Evolutionary conservation across 2,797 vertebrate species (phyloP), one percentile per base, ranked within the genome.

Genomic region (Ctenosaura bakeri): DNA sequence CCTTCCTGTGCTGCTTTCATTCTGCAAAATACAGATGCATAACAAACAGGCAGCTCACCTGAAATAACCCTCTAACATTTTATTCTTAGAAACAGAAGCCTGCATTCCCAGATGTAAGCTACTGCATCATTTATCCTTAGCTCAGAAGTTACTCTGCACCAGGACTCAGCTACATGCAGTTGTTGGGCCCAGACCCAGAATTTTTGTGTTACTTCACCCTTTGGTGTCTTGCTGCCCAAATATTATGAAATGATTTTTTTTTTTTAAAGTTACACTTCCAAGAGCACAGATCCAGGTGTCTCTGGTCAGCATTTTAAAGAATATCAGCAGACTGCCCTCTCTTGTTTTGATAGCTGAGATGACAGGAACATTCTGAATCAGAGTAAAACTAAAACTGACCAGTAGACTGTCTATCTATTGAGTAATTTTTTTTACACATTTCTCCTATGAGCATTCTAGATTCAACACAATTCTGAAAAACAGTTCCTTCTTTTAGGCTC

Each of bases 61-160:
- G 54, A 93, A 93, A 84, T 87, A 92, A 88, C 87, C 32, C 4
- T 87, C 12, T 24, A 0, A 76, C 54, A 18, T 80, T 84, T 80
- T 90, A 73, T 90, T 89, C 81, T 90, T 92, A 87, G 91, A 92
- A 92, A 69, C 46, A 50, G 74, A 83, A 80, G 71, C 56, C 35
- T 86, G 35, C 85, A 69, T 77, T 92, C 32, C 50, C 73, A 22
- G 8, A 1, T 87, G n/a, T 90, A 89, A 89, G 46, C 86, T n/a
- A 62, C 16, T 32, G 74, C 73, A 79, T 92, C 20, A 90, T 86
- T 89, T 86, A 71, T 83, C 26, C 66, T 42, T 79, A 1, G 0
- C 20, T 35, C 26, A 32, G 1, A 50, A 74, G 87, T 92, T 93
- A 74, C 6, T 90, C 87, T 24, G 0, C 38, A 78, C 46, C 73